A percentile compares a stretch with the other conserved stretches of the same genome.
Conservation (phyloP, 2,888 invertebrate genomes). For the Harmothoe impar region DNA sequence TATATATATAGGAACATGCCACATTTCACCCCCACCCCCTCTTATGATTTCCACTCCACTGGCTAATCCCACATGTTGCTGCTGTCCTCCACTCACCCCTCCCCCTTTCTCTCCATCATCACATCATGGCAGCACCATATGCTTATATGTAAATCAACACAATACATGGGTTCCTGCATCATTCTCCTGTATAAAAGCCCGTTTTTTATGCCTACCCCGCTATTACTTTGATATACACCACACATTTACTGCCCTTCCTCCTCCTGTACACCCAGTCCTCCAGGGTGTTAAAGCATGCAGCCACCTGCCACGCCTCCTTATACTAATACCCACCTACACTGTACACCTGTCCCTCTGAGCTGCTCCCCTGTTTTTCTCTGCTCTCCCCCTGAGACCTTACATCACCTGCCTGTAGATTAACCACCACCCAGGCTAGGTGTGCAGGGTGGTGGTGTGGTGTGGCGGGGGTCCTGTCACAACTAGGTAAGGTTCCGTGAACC, state of each 20-base stretch:
- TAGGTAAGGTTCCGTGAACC: no score
- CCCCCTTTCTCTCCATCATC: background rate
- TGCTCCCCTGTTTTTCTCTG: background rate
- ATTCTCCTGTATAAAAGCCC: background rate
- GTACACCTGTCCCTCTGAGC: background rate
- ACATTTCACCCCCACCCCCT: no score
- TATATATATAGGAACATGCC: no score
- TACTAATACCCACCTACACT: background rate
- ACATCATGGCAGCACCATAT: background rate
- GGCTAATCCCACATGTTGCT: constrained; percentile 8
- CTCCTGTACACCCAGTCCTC: background rate
- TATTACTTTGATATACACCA: constrained; percentile 21
- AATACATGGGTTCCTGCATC: background rate
- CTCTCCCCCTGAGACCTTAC: background rate
- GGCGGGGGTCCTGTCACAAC: no score
- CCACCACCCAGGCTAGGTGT: background rate
- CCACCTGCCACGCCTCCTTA: constrained; percentile 1
- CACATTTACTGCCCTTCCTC: background rate
- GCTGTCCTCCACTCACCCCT: background rate
- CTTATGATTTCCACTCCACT: background rate
- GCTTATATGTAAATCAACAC: background rate
- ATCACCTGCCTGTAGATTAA: constrained; percentile 36
- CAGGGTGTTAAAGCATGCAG: background rate
- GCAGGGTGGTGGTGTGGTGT: background rate
- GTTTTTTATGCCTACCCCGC: background rate